Percentiles rank a stretch among this genome's conserved stretches.
Conservation (phyloP, 92 coral and sea anemone genomes). For the Desmophyllum pertusum region DNA sequence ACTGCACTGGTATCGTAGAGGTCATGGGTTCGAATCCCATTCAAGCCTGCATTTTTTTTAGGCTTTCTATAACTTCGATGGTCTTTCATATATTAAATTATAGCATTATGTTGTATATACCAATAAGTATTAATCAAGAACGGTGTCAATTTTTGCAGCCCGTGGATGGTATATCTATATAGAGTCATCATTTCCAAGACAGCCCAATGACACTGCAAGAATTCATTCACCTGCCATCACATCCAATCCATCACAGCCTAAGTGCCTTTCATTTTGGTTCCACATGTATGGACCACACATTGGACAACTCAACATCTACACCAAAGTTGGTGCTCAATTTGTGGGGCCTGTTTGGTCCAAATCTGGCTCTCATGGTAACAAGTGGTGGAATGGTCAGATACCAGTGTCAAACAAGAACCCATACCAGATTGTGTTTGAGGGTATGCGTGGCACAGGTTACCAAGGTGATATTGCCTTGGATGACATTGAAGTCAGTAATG, state of each 20-base stretch:
- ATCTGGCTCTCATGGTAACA: slow-evolving; percentile 90
- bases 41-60: too few species aligned
- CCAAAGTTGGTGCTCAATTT: slow-evolving; percentile 67
- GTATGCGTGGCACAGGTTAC: slow-evolving; percentile 85
- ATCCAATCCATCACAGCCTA: slow-evolving; percentile 52
- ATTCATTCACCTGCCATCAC: slow-evolving; percentile 66
- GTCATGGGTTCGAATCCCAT: too few species aligned
- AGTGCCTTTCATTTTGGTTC: slow-evolving; percentile 91
- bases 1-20: too few species aligned
- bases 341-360: slow-evolving; percentile 84
- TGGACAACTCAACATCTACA: slow-evolving; percentile 78
- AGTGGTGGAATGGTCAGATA: slow-evolving; percentile 82
- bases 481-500: slow-evolving; percentile 70
- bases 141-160: slow-evolving; percentile 50
- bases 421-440: slow-evolving; percentile 84
- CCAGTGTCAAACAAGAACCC: slow-evolving; percentile 59
- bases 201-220: slow-evolving; percentile 93
- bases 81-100: too few species aligned
- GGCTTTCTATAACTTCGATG: too few species aligned
- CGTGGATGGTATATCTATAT: slow-evolving; percentile 91
- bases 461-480: slow-evolving; percentile 89
- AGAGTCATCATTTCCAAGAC: slow-evolving; percentile 88
- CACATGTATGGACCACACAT: slow-evolving; percentile 99
- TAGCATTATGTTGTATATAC: not conserved
- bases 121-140: not conserved